A percentile compares a stretch with the other conserved stretches of the same genome.
phyloP scores from a whole-genome alignment of 2,888 invertebrate genomes.

The Thymelicus sylvestris region DNA sequence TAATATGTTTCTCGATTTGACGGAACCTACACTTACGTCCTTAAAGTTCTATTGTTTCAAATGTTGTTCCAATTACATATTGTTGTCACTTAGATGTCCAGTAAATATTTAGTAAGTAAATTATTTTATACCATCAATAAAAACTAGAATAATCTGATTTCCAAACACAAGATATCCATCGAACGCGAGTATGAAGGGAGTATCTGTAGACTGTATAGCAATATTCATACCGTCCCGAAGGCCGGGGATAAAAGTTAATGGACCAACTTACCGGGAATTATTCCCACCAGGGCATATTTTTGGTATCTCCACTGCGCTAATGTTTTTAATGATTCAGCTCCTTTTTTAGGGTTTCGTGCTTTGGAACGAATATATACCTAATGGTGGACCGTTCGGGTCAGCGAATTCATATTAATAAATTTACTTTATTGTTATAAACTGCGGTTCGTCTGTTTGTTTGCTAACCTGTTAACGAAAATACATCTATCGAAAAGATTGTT shows the following conservation, averaged over 20 bases:
- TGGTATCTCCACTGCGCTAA: conserved; percentile 52
- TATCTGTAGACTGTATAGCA: conserved; percentile 42
- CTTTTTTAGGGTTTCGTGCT: conserved; percentile 37
- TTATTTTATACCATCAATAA: neutral
- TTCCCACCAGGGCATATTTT: conserved; percentile 60
- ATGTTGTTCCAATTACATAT: no score
- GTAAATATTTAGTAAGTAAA: no score
- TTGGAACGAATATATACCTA: neutral
- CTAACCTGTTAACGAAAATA: no score
- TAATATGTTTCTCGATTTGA: no score
- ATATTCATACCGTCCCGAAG: conserved; percentile 46
- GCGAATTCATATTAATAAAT: neutral
- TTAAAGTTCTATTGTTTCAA: no score
- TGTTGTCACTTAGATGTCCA: no score
- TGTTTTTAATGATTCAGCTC: conserved; percentile 51
- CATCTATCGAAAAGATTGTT: no score
- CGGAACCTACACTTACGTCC: no score
- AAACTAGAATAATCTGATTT: neutral
- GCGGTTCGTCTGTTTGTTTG: no score
- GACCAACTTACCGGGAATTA: conserved; percentile 75
- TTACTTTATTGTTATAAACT: no score
- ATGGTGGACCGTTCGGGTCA: conserved; percentile 5
- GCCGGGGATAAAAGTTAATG: conserved; percentile 77
- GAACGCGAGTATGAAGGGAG: conserved; percentile 18
- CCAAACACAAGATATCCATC: conserved; percentile 3